phyloP scores from a whole-genome alignment of 2,888 invertebrate genomes.

The Nephrotoma flavescens region DNA sequence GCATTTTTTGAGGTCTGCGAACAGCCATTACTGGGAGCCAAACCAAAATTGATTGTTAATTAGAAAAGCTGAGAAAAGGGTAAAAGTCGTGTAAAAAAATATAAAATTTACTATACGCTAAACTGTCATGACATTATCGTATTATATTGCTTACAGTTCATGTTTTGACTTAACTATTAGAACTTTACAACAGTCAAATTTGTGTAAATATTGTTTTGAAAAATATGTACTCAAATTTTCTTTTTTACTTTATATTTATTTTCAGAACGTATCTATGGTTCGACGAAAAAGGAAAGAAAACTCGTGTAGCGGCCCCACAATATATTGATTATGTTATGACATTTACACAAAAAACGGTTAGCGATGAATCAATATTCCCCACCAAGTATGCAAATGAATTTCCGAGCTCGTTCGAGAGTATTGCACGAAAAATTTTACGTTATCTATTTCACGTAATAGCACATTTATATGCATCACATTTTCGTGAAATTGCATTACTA shows the following conservation, averaged over 20 bases:
- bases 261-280: slow-evolving; percentile 91
- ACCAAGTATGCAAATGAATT: slow-evolving; percentile 96
- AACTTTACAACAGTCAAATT: not conserved
- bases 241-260: slow-evolving; percentile 18
- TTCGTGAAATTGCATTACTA: slow-evolving; percentile 85
- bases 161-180: no score
- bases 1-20: no score
- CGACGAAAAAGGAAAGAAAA: slow-evolving; percentile 98
- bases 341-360: slow-evolving; percentile 91
- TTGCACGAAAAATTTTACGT: slow-evolving; percentile 91
- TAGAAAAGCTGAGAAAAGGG: no score
- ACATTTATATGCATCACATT: slow-evolving; percentile 96
- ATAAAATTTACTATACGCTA: no score
- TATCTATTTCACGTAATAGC: slow-evolving; percentile 96
- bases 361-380: slow-evolving; percentile 93
- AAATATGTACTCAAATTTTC: not conserved
- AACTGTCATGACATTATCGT: no score
- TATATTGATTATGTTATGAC: slow-evolving; percentile 99
- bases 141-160: no score
- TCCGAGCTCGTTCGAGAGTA: slow-evolving; percentile 84
- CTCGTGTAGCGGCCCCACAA: slow-evolving; percentile 91
- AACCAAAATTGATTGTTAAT: no score
- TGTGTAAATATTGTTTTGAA: not conserved
- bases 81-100: no score
- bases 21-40: no score